Base-by-base conservation (phyloP, 2,888 invertebrate genomes). In the Meliscaeva auricollis region DNA sequence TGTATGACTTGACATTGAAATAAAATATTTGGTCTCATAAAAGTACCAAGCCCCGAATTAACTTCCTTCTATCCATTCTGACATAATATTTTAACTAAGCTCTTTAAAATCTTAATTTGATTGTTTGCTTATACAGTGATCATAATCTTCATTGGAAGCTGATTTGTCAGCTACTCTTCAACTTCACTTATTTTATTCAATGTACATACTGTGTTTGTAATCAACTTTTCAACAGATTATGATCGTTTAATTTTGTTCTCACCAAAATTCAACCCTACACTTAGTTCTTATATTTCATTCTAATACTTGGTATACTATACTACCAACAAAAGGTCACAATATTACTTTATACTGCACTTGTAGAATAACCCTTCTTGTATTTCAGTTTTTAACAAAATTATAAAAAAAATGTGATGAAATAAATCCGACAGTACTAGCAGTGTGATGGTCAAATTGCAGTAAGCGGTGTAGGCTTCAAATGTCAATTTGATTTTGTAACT, bases 321-420 rank as follows among this genome's bases (percentile, higher is more conserved):
- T 38, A 9, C 26, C 35, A 64, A 64, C 54, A 58, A 56, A 74
- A 60, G 80, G 72, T 83, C 79, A 84, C 66, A 66, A 66, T 13
- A 66, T 11, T 13, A 50, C 20, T 5, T 8, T 35, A n/a, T 50
- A 64, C 58, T 72, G 79, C 79, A 84, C 75, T 79, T 84, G 79
- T 79, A 68, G 75, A 75, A 70, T 84, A 76, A 79, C 84, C 84
- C 80, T 84, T 84, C 80, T 84, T 66, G 38, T 32, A 54, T 84
- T 79, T 79, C 79, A 79, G 30, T 54, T 15, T 2, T 4, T 26
- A 26, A 26, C 2, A 26, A 26, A 26, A 26, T 4, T 26, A 26
- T 26, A 26, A 22, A 46, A 64, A 58, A 41, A 35, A 69, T 60
- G 44, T 70, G 56, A 66, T 58, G 44, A 75, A 70, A 69, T 41